Base-by-base conservation (phyloP, 2,113 vertebrate genomes). In the Marcusenius ussheri region DNA sequence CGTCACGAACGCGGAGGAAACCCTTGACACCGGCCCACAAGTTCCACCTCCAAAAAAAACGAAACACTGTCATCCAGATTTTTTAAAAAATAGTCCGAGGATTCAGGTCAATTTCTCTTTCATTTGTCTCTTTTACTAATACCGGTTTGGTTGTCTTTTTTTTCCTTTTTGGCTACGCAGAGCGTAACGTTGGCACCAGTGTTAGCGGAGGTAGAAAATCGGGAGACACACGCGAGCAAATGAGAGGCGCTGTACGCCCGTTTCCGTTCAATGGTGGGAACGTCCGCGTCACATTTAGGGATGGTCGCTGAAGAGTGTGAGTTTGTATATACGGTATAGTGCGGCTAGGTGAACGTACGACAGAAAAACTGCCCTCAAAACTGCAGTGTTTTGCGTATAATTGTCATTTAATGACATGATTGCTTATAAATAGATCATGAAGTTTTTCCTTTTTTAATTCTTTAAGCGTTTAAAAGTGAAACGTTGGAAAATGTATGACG, bases 21-120 rank as follows among this genome's bases (percentile, higher is more conserved):
- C 83, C 83, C 46, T 49, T 85, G 83, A 85, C 83, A 85, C 83
- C 83, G 83, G 83, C 46, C 46, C 42, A 85, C 83, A 47, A 85
- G 83, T 85, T 47, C 83, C 83, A 47, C 83, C 46, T n/a, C 46
- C 24, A 10, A n/a, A 49, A 85, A 47, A 85, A 49, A 49, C 31
- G 27, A 46, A 83, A 83, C 80, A 46, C 17, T 45, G 80, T 42
- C 80, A 83, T 83, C 80, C 80, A 42, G 46, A 24, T 80, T 46
- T 42, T 13, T 1, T 0, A 8, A 49, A 84, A 85, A 85, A 46
- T 45, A 49, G 46, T 49, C n/a, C 83, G n/a, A 47, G 21, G 21
- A n/a, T 85, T 85, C 42, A 5, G 42, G 5, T 27, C 45, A 24
- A 47, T 85, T 47, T 85, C 46, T 85, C 46, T 80, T 42, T 80